phyloP scores from a whole-genome alignment of 23 tunicate species.

The Oikopleura vanhoeffeni region DNA sequence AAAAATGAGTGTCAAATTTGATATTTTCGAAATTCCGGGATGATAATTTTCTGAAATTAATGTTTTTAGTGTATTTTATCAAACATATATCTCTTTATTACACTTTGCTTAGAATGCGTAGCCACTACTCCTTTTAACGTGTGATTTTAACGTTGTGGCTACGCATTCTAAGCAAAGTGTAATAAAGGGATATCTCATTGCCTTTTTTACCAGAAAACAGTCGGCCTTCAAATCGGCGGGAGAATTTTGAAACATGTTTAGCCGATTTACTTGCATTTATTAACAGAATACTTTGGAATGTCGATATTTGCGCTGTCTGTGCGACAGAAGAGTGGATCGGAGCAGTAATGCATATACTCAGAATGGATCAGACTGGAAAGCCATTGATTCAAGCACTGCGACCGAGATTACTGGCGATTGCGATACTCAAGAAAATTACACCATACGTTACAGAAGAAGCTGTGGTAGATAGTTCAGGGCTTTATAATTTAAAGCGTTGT shows the following conservation, averaged over 20 bases:
- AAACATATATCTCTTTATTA: no score
- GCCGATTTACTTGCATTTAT: slow-evolving; percentile 58
- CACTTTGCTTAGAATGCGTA: no score
- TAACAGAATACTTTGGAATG: slow-evolving; percentile 35
- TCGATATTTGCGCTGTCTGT: slow-evolving; percentile 27
- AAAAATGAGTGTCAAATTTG: no score
- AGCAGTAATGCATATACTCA: slow-evolving; percentile 26
- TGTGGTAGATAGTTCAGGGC: no score
- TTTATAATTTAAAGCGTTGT: no score
- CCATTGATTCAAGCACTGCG: background rate
- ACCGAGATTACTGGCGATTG: background rate
- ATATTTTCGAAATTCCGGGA: background rate
- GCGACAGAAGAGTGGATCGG: slow-evolving; percentile 41
- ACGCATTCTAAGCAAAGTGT: no score
- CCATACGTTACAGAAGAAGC: background rate
- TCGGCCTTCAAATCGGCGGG: slow-evolving; percentile 11
- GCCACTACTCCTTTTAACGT: no score
- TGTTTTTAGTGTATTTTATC: background rate
- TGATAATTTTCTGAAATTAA: background rate
- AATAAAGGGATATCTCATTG: no score
- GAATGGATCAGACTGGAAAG: background rate
- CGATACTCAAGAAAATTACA: background rate
- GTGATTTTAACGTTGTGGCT: no score
- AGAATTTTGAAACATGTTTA: slow-evolving; percentile 28
- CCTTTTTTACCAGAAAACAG: background rate